A percentile compares a stretch with the other conserved stretches of the same genome.
These are phyloP conservation scores for Crossaster papposus DNA, from an alignment of 53 echinoderm and acorn worm species.

Conservation along the genomic window DNA sequence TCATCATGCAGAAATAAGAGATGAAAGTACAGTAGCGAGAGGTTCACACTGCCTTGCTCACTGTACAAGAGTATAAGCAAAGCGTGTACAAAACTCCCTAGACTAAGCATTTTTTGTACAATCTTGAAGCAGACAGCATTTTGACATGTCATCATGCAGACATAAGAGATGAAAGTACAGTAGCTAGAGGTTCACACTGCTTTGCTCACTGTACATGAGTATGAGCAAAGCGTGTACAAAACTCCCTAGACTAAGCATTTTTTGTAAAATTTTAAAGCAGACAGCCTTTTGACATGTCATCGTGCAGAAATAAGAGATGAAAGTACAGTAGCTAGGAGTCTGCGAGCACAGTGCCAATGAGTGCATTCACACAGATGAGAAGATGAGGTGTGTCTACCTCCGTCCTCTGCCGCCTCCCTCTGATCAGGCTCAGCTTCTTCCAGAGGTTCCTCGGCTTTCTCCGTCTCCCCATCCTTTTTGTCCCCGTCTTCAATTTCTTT, in stretches of 20 bases:
- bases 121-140: too few relatives aligned
- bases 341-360: background rate
- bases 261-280: too few relatives aligned
- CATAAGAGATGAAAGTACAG: background rate
- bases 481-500: slow-evolving; percentile 60
- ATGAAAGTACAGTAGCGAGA: too few relatives aligned
- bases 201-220: background rate
- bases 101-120: background rate
- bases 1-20: too few relatives aligned
- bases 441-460: slow-evolving; percentile 49
- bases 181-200: background rate
- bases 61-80: too few relatives aligned
- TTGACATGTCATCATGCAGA: background rate
- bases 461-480: slow-evolving; percentile 63
- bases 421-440: slow-evolving; percentile 42
- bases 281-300: background rate
- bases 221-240: background rate
- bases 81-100: background rate
- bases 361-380: slow-evolving; percentile 4
- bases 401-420: slow-evolving; percentile 29
- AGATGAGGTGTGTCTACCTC: slow-evolving; percentile 41
- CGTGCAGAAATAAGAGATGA: background rate
- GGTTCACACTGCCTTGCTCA: too few relatives aligned
- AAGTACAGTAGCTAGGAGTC: background rate
- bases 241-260: background rate